Base-by-base conservation (phyloP, 2,797 vertebrate genomes). In the Ptychadena robeensis region DNA sequence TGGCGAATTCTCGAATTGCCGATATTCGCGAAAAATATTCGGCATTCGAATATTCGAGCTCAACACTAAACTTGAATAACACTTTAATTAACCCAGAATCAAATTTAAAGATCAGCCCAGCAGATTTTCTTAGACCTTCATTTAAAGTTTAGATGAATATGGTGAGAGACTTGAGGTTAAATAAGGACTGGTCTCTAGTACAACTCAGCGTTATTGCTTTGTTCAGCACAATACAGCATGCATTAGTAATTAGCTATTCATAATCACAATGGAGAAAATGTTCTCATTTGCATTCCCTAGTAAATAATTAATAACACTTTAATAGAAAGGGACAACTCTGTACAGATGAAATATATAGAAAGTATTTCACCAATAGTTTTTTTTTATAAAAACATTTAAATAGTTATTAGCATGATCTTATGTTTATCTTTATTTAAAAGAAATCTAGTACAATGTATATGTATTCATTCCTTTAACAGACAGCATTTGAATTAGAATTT, bases 221-320 rank as follows among this genome's bases (percentile, higher is more conserved):
- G 59, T 28, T 61, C 59, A 61, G 59, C 59, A 61, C 59, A 61
- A 61, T 48, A 22, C 25, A 30, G 40, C 22, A 25, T 69, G 35
- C n/a, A 68, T 68, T 68, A 25, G 35, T 69, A 38, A 40, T 69
- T 40, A 69, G 25, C 22, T 22, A 37, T 35, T 37, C 35, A 38
- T 25, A 25, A 40, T 38, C 10, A n/a, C 9, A 38, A 61, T 40
- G 34, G 22, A 69, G 67, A 32, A 34, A 34, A 32, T 35, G 10
- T 34, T 68, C 34, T 22, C 34, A 37, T 68, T 9, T 69, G 35
- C 67, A 69, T 69, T 27, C n/a, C 27, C n/a, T 25, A 40, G 8
- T 69, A 38, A 69, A 69, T 69, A 38, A 69, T 69, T 69, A 69
- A 69, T 69, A 28, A 61, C 27, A 12, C 27, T 61, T 59, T 27